Percentiles rank a stretch among this genome's conserved stretches.
These are phyloP conservation scores for Sciaenops ocellatus DNA, from an alignment of 2,797 vertebrate species.

Conservation along the genomic window DNA sequence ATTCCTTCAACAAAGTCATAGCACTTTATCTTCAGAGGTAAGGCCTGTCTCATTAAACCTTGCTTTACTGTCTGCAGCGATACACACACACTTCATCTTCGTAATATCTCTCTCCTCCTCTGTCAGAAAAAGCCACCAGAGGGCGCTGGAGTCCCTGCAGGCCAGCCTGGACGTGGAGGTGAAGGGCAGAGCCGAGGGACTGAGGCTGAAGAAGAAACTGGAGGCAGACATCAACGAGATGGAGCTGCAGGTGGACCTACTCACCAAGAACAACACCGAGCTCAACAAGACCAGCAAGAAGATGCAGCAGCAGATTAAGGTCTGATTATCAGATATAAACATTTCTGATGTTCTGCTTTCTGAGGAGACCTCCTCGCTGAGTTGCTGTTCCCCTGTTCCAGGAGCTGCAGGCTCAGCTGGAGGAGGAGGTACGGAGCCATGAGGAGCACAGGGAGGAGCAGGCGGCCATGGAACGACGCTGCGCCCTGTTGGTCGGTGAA, in stretches of 20 bases:
- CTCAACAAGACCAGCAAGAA: constrained; percentile 85
- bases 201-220: constrained; percentile 88
- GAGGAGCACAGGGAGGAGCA: constrained; percentile 83
- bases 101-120: not conserved
- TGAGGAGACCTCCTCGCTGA: not conserved
- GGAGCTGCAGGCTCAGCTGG: constrained; percentile 88
- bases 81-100: not conserved
- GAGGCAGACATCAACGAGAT: constrained; percentile 85
- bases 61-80: not conserved
- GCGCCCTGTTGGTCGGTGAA: constrained; percentile 78
- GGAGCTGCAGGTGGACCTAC: constrained; percentile 86
- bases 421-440: constrained; percentile 83
- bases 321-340: constrained; percentile 22
- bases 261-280: constrained; percentile 85
- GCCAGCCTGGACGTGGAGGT: constrained; percentile 87
- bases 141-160: constrained; percentile 86
- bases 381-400: constrained; percentile 40
- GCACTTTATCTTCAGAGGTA: constrained; percentile 46
- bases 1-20: constrained; percentile 33
- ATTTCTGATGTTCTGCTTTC: too few species aligned
- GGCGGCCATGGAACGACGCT: constrained; percentile 83
- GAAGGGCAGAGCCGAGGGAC: constrained; percentile 82
- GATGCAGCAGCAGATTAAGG: constrained; percentile 89
- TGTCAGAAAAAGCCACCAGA: constrained; percentile 87
- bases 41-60: constrained; percentile 21